phyloP scores from a whole-genome alignment of 2,113 vertebrate species.

The Bujurquina vittata region DNA sequence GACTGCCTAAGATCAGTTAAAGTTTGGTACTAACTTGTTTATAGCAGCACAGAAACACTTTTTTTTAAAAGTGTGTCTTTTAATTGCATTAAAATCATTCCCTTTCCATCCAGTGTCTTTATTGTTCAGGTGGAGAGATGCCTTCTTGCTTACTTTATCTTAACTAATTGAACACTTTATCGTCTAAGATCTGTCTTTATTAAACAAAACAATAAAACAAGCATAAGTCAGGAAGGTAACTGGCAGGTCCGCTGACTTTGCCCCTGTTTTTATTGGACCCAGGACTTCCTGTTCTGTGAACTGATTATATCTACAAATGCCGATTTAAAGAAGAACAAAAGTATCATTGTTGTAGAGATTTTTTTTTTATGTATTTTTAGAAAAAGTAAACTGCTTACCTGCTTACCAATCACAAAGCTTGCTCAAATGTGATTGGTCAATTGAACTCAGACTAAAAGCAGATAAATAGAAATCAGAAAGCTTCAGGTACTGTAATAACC shows the following conservation, averaged over 20 bases:
- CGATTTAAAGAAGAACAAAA: not conserved
- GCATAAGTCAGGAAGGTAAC: not conserved
- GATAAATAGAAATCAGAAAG: no score
- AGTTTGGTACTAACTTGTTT: not conserved
- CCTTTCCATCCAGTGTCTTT: not conserved
- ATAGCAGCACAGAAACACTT: not conserved
- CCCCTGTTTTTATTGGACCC: not conserved
- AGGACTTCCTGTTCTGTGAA: not conserved
- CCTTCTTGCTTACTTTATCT: not conserved
- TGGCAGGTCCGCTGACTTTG: not conserved
- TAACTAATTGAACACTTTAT: not conserved
- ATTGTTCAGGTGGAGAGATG: not conserved
- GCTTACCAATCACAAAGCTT: no score
- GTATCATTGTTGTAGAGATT: not conserved
- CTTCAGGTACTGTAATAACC: no score
- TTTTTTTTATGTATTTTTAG: not conserved
- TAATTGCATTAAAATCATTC: not conserved
- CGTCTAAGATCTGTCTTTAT: not conserved
- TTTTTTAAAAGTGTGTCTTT: not conserved
- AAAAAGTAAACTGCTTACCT: no score
- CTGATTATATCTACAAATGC: no score
- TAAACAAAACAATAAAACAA: not conserved
- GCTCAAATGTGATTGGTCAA: no score
- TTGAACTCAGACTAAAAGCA: no score
- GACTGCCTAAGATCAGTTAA: slow-evolving; percentile 30